Evolutionary conservation across 2,113 vertebrate species (phyloP).

Genomic region (Actenoides lindsayi): DNA sequence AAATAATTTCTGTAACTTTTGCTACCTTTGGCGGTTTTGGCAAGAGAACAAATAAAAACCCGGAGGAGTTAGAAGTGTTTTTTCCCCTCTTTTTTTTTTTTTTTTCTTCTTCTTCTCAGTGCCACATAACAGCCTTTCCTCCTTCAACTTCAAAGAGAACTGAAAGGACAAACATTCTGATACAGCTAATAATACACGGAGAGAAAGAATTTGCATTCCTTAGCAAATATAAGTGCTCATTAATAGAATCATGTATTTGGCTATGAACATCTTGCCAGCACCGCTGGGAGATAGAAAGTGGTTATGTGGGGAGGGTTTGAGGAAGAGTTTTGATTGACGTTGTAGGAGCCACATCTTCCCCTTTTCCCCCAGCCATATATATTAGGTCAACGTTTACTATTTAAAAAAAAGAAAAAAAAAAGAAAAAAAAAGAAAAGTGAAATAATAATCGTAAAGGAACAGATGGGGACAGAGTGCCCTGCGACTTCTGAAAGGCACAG

Average conservation of each 20-base stretch:
- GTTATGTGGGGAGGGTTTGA: background rate
- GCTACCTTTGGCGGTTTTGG: constrained; percentile 5
- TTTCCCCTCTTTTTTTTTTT: background rate
- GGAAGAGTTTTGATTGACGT: constrained; percentile 51
- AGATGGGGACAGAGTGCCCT: constrained; percentile 45
- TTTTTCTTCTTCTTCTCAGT: background rate
- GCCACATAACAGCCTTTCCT: constrained; percentile 27
- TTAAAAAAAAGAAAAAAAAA: background rate
- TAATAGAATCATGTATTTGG: constrained; percentile 65
- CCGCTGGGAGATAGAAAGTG: constrained; percentile 35
- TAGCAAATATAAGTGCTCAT: constrained; percentile 66
- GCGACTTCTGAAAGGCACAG: constrained; percentile 51
- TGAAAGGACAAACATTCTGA: constrained; percentile 58
- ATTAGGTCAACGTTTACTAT: constrained; percentile 35
- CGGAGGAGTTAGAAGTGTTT: background rate
- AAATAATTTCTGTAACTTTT: constrained; percentile 54
- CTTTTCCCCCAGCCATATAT: background rate
- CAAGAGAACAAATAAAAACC: constrained; percentile 23
- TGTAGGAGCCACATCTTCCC: background rate
- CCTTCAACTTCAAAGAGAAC: constrained; percentile 43
- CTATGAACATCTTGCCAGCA: constrained; percentile 50
- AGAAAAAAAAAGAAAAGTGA: background rate
- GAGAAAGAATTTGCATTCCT: constrained; percentile 46
- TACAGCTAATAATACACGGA: constrained; percentile 46
- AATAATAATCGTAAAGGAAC: constrained; percentile 39